Base-by-base conservation (phyloP, 1,140 invertebrate species). In the Zaprionus tsacasi region DNA sequence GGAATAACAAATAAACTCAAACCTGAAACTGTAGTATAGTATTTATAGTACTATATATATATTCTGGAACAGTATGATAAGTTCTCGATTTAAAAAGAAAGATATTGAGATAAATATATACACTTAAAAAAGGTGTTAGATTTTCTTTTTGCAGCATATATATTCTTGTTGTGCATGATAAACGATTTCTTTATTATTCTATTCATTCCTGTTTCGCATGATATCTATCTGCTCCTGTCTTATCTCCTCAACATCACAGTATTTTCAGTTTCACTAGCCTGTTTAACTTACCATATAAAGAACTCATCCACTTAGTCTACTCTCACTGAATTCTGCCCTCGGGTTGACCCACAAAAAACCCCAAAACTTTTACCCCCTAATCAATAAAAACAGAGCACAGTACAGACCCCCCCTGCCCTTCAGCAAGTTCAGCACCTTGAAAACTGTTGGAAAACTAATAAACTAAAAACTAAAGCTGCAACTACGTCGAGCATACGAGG, bases 401-500 rank as follows among this genome's bases (percentile, higher is more conserved):
- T 8, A 0, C 45, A 11, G 17, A 45, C 13, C 40, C n/a, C n/a
- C 6, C 6, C 6, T n/a, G n/a, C n/a, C n/a, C n/a, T n/a, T n/a
- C n/a, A 8, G 27, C 13, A 13, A 48, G 10, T 48, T 48, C 10
- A 17, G 45, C 17, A 50, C 45, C 45, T 50, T 50, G 21, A 11
- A 21, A 50, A 25, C 45, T 50, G 10, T 25, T 25, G 17, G 17
- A 21, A 50, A 25, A 50, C 45, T 50, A 25, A 50, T 50, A 55
- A 55, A 55, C 52, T 30, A 30, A 55, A 55, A 55, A 55, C 52
- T 33, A 55, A 45, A 55, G 6, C 27, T 33, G 7, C 27, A 30
- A 30, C 27, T 30, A 30, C 27, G 13, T 33, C 3, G 15, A 48
- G 17, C 2, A 21, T 21, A 48, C 15, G 21, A 7, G 45, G 3